Conservation (phyloP, 2,113 vertebrate genomes). For the Agapornis roseicollis region DNA sequence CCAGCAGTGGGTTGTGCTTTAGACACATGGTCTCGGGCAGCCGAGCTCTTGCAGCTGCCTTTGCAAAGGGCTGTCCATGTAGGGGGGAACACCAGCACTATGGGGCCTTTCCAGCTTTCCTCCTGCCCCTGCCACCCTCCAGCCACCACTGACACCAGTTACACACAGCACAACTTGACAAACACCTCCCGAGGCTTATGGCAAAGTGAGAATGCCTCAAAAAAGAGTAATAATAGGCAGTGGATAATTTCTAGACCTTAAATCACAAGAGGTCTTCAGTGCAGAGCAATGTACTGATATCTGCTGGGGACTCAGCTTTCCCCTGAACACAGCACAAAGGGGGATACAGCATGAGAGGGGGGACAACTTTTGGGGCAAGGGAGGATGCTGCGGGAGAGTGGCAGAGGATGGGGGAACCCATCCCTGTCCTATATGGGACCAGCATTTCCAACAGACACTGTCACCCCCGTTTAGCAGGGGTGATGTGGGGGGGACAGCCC, state of each 20-base stretch:
- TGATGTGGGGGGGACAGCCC: not conserved
- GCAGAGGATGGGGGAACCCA: not conserved
- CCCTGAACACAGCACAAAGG: not conserved
- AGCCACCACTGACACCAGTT: accelerated
- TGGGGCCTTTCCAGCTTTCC: not conserved
- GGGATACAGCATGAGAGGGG: not conserved
- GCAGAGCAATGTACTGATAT: not conserved
- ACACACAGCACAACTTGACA: not conserved
- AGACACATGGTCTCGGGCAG: accelerated
- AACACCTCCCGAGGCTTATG: not conserved
- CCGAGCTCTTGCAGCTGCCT: not conserved
- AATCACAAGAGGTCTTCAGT: not conserved
- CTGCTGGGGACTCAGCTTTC: not conserved
- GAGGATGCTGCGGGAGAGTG: not conserved
- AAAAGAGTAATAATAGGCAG: not conserved
- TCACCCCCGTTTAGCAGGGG: accelerated
- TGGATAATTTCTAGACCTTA: not conserved
- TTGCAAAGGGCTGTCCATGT: not conserved
- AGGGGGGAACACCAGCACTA: not conserved
- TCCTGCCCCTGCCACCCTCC: not conserved
- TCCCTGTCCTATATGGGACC: not conserved
- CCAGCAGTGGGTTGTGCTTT: not conserved
- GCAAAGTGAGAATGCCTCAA: not conserved
- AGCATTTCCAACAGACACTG: not conserved
- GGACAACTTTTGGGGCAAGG: not conserved